Base-by-base conservation (phyloP, 2,113 vertebrate species). In the Neolamprologus devosi region DNA sequence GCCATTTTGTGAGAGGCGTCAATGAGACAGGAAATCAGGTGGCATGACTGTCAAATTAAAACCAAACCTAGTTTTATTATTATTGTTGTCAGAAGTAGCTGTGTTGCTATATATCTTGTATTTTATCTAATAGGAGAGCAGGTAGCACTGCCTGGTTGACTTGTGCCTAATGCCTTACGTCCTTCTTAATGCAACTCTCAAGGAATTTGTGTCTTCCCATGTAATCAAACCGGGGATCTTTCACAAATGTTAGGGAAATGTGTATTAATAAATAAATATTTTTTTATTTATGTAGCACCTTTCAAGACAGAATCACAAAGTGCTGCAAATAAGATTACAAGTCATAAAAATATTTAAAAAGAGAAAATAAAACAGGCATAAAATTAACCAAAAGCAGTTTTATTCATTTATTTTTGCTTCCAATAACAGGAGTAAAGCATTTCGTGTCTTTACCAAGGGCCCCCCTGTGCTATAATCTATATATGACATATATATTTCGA, bases 1-100 rank as follows among this genome's bases (percentile, higher is more conserved):
- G 92, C 92, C 94, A 95, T 95, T 95, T 95, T 95, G 90, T 89
- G 70, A 87, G 33, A 4, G 4, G 9, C 26, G 9, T 87, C 84
- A 82, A 19, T 33, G 4, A 83, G 37, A 14, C 58, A 17, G 92
- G 92, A 94, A 93, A 80, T 53, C 1, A 2, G 1, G 16, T 11
- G 8, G 37, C 5, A 4, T 2, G 8, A 40, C 51, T 1, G 4
- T 81, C 92, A 94, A 84, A 88, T 8, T 94, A 94, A 94, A 94
- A 91, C 82, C 13, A 2, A 2, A 2, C 0, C 65, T 42, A 3
- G 1, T 40, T 0, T 37, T 21, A 68, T 68, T 40, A 19, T 10
- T 35, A 1, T 42, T 0, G 1, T 45, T 47, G 23, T 28, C 9
- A 17, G 68, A 28, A 26, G 16, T 49, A 28, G 14, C 6, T 3